Percentiles rank a stretch among this genome's conserved stretches.
phyloP scores from a whole-genome alignment of 2,888 invertebrate species.

The Dioctria rufipes region DNA sequence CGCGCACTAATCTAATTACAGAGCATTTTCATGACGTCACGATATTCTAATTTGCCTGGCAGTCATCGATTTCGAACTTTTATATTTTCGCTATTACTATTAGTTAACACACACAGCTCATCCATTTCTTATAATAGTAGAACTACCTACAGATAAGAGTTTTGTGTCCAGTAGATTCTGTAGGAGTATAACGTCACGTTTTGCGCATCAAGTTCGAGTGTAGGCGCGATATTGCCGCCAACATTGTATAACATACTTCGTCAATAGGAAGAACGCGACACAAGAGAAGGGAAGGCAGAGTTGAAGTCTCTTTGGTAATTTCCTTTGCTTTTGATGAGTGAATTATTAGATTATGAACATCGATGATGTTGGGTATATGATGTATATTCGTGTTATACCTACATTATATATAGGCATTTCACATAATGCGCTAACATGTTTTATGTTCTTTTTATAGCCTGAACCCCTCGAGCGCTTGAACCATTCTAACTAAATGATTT shows the following conservation, averaged over 20 bases:
- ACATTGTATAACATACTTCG: not conserved
- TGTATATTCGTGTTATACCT: not conserved
- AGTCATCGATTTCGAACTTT: slow-evolving; percentile 15
- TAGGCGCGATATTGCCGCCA: slow-evolving; percentile 21
- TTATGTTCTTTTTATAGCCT: not conserved
- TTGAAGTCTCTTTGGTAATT: slow-evolving; percentile 28
- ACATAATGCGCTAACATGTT: not conserved
- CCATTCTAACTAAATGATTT: slow-evolving; percentile 33
- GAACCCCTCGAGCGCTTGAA: slow-evolving; percentile 17
- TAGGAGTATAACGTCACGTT: slow-evolving; percentile 7
- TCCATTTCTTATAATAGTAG: not conserved
- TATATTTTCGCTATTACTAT: not conserved
- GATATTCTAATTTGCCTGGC: not conserved
- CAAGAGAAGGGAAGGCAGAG: not conserved
- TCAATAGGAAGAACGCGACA: slow-evolving; percentile 9
- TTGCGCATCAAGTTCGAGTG: not conserved
- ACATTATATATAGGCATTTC: not conserved
- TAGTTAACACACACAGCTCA: not conserved
- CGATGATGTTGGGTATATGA: no score
- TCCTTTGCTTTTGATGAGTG: slow-evolving; percentile 22
- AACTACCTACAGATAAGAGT: not conserved
- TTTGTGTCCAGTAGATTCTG: not conserved
- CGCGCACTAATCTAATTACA: slow-evolving; percentile 25
- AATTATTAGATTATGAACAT: slow-evolving; percentile 18
- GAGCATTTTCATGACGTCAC: slow-evolving; percentile 17